Evolutionary conservation across 2,797 vertebrate species (phyloP).

Genomic region (Erpetoichthys calabaricus): DNA sequence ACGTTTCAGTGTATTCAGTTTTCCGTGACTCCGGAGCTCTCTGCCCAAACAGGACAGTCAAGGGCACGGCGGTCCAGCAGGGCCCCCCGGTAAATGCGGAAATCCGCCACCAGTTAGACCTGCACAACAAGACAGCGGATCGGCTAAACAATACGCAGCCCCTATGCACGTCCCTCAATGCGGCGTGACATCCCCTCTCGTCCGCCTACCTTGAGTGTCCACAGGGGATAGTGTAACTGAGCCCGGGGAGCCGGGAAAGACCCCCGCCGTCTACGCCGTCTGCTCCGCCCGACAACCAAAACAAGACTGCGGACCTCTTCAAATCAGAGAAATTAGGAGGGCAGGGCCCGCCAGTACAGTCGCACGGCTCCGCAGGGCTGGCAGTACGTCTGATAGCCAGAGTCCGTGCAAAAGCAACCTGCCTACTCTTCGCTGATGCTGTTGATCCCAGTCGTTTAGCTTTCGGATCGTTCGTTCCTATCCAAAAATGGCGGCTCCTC

Average conservation of each 20-base stretch:
- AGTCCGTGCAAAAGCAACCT: too few relatives aligned
- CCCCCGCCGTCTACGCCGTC: conserved; percentile 36
- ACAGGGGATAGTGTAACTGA: conserved; percentile 47
- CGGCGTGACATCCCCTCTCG: conserved; percentile 32
- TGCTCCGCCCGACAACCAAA: conserved; percentile 71
- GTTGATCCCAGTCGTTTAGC: too few relatives aligned
- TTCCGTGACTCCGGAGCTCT: background rate
- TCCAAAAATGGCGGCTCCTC: conserved; percentile 97
- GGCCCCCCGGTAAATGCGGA: background rate
- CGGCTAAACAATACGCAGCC: conserved; percentile 35
- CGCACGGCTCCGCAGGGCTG: too few relatives aligned
- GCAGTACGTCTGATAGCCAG: too few relatives aligned
- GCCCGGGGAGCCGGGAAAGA: conserved; percentile 51
- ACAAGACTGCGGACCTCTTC: conserved; percentile 76
- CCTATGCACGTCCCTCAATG: conserved; percentile 24
- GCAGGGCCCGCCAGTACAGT: conserved; percentile 8
- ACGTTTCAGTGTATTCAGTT: too few relatives aligned
- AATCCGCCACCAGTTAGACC: conserved; percentile 16
- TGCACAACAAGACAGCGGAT: conserved; percentile 32
- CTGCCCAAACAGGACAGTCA: background rate
- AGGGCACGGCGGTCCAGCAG: background rate
- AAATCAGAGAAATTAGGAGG: conserved; percentile 46
- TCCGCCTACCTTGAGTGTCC: conserved; percentile 79
- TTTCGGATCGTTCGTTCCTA: conserved; percentile 53
- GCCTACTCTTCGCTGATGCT: too few relatives aligned